These are phyloP conservation scores for Octopus sinensis DNA, from an alignment of 1,140 invertebrate genomes.

Conservation along the genomic window DNA sequence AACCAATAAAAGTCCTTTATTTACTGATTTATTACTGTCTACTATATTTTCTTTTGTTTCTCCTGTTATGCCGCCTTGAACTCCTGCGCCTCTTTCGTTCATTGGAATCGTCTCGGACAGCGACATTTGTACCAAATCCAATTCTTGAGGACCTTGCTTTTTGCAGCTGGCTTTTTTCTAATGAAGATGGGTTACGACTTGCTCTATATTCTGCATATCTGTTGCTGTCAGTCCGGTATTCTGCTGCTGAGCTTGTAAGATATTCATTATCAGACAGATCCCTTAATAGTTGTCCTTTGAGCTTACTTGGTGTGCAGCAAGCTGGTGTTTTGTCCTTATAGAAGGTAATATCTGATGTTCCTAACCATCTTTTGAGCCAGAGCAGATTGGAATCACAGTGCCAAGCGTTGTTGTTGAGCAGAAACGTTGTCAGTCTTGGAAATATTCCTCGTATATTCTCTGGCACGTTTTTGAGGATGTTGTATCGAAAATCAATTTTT, in stretches of 20 bases:
- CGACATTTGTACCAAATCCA: too few species aligned
- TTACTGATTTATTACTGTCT: too few species aligned
- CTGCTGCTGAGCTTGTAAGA: not conserved
- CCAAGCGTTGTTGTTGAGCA: slow-evolving; percentile 58
- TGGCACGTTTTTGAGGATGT: slow-evolving; percentile 66
- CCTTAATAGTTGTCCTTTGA: slow-evolving; percentile 2
- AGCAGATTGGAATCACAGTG: slow-evolving; percentile 52
- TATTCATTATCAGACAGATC: slow-evolving; percentile 13
- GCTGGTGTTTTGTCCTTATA: slow-evolving; percentile 25
- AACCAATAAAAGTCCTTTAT: too few species aligned
- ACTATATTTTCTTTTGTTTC: too few species aligned
- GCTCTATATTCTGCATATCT: too few species aligned
- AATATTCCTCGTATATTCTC: slow-evolving; percentile 70
- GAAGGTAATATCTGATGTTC: slow-evolving; percentile 39
- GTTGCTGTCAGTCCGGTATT: not conserved
- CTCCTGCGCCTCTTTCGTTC: too few species aligned
- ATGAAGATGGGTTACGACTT: too few species aligned
- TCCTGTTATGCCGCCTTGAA: too few species aligned
- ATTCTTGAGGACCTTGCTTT: too few species aligned
- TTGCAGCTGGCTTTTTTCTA: too few species aligned
- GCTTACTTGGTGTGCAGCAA: slow-evolving; percentile 36
- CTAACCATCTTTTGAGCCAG: slow-evolving; percentile 57
- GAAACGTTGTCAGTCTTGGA: slow-evolving; percentile 63
- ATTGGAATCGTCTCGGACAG: too few species aligned
- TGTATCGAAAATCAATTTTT: slow-evolving; percentile 69